Base-by-base conservation (phyloP, 2,888 invertebrate genomes). In the Marronus borbonicus region DNA sequence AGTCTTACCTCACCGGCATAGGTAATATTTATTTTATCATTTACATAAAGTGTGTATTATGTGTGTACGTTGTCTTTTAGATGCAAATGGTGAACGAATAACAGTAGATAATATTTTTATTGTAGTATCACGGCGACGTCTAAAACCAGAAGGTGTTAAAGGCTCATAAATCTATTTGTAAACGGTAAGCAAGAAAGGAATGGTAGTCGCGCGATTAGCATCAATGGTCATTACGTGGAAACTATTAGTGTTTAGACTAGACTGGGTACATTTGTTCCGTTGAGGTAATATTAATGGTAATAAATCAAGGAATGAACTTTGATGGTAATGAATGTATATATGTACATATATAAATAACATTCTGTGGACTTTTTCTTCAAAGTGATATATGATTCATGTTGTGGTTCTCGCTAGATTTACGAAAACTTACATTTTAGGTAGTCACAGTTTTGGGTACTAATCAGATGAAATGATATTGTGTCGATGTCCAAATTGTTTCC, bases 31-130 rank as follows among this genome's bases (percentile, higher is more conserved):
- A 49, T 66, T 66, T 66, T 49, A 7, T 8, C 24, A 66, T 44
- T 49, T 49, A 17, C 65, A n/a, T 65, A 44, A 44, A 49, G 20
- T 49, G 44, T 66, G 44, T 44, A 12, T 44, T 24, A 44, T 44
- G 12, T 31, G 28, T 44, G 24, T 10, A 49, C 8, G 44, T 20
- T 44, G 44, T 62, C 28, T 31, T 28, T 12, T 62, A 31, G 44
- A 66, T 20, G 66, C 20, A 20, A 44, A 66, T 20, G 24, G 12
- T 44, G 17, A 66, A 44, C 10, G 66, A n/a, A 66, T 66, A 66
- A 66, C 66, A 44, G 66, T 66, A 66, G 44, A 66, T 66, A n/a
- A 44, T 66, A 66, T 20, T 66, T 66, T 66, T 66, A 17, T 20
- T 36, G 44, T 49, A 31, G 20, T 31, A 49, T 36, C 64, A n/a